Evolutionary conservation across 2,888 invertebrate genomes (phyloP), one percentile per base, ranked within the genome.

Genomic region (Nephrocerus scutellatus): DNA sequence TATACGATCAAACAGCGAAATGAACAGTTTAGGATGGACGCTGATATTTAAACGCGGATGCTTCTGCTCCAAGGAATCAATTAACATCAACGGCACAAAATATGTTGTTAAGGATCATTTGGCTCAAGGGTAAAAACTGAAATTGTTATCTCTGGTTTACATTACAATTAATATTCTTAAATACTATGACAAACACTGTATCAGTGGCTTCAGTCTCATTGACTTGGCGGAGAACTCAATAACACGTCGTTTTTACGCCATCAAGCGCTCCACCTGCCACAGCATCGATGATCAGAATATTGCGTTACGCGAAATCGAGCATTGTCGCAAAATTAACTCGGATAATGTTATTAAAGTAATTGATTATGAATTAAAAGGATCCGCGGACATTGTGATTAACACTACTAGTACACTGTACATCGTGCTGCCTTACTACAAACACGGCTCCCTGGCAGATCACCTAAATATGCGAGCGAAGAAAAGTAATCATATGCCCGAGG

Each of bases 181-280:
- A 25, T 9, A 14, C 6, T 31, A 18, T 33, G 19, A 12, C 9
- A 19, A 7, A 15, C 7, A 22, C 30, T 14, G 49, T 70, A 72
- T 33, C 62, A 88, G 88, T 7, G 88, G 87, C 8, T 89, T 88
- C 61, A 87, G 87, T 57, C 76, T 79, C 31, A 84, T 89, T 34
- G 81, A 82, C 56, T 70, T 89, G 49, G 79, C 82, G 1, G 83
- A 86, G 63, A 82, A 84, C 57, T 59, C 70, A 2, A 51, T 72
- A 21, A 80, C 77, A 5, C 77, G 75, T 51, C 78, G 77, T 48
- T 70, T 74, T 47, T 86, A 76, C 68, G 89, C 87, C 6, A 68
- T 88, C 29, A 89, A 89, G 68, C 74, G 83, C 53, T 84, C 88
- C 41, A 74, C 76, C n/a, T 87, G 86, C 56, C 87, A 88, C 63